phyloP scores from a whole-genome alignment of 2,888 invertebrate species.

The Platypus cylindrus region DNA sequence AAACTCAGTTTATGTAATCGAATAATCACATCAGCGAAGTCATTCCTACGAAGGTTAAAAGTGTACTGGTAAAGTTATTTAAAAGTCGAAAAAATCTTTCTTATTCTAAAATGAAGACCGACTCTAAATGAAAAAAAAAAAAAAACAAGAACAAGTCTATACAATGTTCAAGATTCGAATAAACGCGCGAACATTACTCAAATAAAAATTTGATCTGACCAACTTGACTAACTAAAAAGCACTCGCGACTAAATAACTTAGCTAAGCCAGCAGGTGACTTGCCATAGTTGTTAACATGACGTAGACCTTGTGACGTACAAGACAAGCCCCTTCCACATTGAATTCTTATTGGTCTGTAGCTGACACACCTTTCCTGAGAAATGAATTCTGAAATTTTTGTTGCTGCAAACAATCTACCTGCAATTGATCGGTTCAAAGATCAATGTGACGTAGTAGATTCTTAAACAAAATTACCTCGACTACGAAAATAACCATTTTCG shows the following conservation, averaged over 20 bases:
- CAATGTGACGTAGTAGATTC: conserved; percentile 4
- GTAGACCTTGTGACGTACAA: conserved; percentile 17
- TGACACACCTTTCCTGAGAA: conserved; percentile 17
- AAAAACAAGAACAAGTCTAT: conserved; percentile 9
- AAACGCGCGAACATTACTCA: conserved; percentile 13
- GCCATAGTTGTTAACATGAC: conserved; percentile 18
- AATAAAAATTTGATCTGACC: no score
- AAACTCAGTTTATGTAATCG: conserved; percentile 8
- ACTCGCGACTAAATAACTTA: conserved; percentile 16
- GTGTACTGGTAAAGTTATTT: no score
- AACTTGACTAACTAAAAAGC: conserved; percentile 16
- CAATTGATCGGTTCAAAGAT: conserved; percentile 10
- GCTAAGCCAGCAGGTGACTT: conserved; percentile 22
- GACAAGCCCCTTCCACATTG: conserved; percentile 16
- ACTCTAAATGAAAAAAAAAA: conserved; percentile 5
- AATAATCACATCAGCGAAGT: conserved; percentile 11
- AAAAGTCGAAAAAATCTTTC: no score
- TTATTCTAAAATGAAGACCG: no score
- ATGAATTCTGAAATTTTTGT: conserved; percentile 14
- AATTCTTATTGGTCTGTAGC: conserved; percentile 13
- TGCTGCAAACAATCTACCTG: conserved; percentile 14
- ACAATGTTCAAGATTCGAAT: conserved; percentile 11
- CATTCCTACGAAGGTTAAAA: conserved; percentile 17
- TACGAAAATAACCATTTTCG: no score
- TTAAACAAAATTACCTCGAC: no score